phyloP scores from a whole-genome alignment of 2,113 vertebrate species.

The Perca flavescens region DNA sequence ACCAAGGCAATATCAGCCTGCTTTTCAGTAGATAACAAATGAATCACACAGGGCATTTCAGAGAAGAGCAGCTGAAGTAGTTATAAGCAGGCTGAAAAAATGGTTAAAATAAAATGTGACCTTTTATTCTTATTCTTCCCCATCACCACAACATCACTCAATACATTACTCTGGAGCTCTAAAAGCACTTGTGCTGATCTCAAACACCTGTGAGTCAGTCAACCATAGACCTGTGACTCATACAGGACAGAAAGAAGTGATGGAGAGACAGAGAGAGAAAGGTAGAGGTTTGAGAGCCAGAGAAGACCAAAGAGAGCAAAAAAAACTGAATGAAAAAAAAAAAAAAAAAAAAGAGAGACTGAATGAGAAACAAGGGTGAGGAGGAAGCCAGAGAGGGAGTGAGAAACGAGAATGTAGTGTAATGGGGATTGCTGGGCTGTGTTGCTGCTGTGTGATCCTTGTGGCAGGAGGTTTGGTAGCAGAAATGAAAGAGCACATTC shows the following conservation, averaged over 20 bases:
- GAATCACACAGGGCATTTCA: constrained; percentile 39
- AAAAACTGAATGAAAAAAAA: constrained; percentile 32
- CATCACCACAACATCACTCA: constrained; percentile 58
- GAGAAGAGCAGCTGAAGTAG: constrained; percentile 41
- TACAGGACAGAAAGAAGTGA: constrained; percentile 33
- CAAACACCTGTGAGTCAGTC: constrained; percentile 73
- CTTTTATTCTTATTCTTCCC: constrained; percentile 63
- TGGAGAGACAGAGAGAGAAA: neutral
- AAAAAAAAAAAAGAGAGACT: constrained; percentile 7
- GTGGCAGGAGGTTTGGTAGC: constrained; percentile 56
- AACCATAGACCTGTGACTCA: constrained; percentile 66
- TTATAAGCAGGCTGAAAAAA: constrained; percentile 49
- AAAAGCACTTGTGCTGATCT: constrained; percentile 70
- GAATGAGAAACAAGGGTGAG: neutral
- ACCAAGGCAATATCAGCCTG: neutral
- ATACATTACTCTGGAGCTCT: constrained; percentile 49
- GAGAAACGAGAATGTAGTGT: constrained; percentile 17
- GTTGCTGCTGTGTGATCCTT: constrained; percentile 59
- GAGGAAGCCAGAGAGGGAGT: neutral
- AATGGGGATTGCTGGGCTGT: constrained; percentile 14
- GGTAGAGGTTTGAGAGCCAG: constrained; percentile 1
- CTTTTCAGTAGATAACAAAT: constrained; percentile 42
- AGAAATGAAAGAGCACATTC: constrained; percentile 68
- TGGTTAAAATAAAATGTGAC: constrained; percentile 57
- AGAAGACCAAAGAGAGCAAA: neutral